Base-by-base conservation (phyloP, 2,113 vertebrate genomes). In the Ranitomeya variabilis region DNA sequence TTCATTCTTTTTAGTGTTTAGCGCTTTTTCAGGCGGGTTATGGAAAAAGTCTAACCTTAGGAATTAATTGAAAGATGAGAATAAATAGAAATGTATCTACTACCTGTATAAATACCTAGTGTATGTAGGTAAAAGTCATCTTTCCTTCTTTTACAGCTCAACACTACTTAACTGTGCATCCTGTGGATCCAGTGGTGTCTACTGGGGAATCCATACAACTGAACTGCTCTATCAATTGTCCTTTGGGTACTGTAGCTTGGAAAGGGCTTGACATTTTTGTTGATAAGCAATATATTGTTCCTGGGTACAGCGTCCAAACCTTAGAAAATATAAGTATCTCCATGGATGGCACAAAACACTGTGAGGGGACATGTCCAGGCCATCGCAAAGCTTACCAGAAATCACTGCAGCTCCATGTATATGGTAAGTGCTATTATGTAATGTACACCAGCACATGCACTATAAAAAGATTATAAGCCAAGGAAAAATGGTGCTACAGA, bases 181-280 rank as follows among this genome's bases (percentile, higher is more conserved):
- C 95, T 0, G 13, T 0, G 7, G 57, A 90, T 18, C 89, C 89
- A 0, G 13, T 92, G 84, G 94, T 95, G 89, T 52, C 1, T 0
- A 88, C 91, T 0, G 94, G 94, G 8, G 90, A 83, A 6, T 91
- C 93, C 0, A 74, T 2, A 1, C 85, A 88, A 45, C 85, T 96
- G 71, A 92, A 91, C 86, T 96, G 95, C 88, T 92, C 92, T 18
- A 76, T 94, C 84, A n/a, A 80, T 79, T 96, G 95, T 0, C 0
- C 7, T 0, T 45, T 11, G 0, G 90, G 83, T 14, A 78, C 11
- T 0, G 93, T 94, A 59, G 91, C 89, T 21, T 96, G 95, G 95
- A 90, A 81, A 0, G 95, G 95, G 16, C 92, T 96, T 90, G 95
- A 96, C 89, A 95, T 90, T 1, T 90, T 86, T 89, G 80, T 93